A percentile compares a stretch with the other conserved stretches of the same genome.
These are phyloP conservation scores for Micromussa lordhowensis DNA, from an alignment of 92 coral and sea anemone genomes.

Conservation along the genomic window DNA sequence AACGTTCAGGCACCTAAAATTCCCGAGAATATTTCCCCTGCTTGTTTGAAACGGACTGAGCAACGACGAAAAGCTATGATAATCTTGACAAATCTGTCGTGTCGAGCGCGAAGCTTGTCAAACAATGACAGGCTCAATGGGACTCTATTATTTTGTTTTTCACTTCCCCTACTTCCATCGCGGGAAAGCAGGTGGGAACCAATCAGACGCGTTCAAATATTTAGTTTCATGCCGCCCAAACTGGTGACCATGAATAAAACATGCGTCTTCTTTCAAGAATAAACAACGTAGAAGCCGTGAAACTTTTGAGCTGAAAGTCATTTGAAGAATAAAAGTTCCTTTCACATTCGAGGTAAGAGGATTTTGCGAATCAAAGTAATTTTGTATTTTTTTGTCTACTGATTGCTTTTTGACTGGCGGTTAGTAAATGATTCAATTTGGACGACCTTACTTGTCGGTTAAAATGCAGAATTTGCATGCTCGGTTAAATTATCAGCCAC, in stretches of 20 bases:
- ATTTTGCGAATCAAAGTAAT: neutral
- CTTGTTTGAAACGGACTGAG: neutral
- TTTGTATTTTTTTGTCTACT: neutral
- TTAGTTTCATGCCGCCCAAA: neutral
- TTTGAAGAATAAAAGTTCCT: neutral
- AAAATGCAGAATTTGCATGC: conserved; percentile 3
- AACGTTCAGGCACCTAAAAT: neutral
- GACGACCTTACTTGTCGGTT: neutral
- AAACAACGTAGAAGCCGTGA: conserved; percentile 14
- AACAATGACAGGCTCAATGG: conserved; percentile 8
- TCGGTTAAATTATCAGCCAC: conserved; percentile 4
- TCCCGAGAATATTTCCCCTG: too few species aligned
- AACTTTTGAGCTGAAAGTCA: conserved; percentile 17
- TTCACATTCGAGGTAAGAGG: neutral
- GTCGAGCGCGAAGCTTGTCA: neutral
- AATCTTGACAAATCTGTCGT: conserved; percentile 11
- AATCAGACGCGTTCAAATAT: conserved; percentile 4
- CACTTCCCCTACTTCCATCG: neutral
- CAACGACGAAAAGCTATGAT: neutral
- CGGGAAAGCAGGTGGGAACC: conserved; percentile 5
- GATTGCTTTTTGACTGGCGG: neutral
- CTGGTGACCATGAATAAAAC: conserved; percentile 52
- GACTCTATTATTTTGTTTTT: conserved; percentile 11
- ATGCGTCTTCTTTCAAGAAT: conserved; percentile 14
- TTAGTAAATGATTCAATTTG: neutral